Base-by-base conservation (phyloP, 2,113 vertebrate species). In the Ptilonorhynchus violaceus region DNA sequence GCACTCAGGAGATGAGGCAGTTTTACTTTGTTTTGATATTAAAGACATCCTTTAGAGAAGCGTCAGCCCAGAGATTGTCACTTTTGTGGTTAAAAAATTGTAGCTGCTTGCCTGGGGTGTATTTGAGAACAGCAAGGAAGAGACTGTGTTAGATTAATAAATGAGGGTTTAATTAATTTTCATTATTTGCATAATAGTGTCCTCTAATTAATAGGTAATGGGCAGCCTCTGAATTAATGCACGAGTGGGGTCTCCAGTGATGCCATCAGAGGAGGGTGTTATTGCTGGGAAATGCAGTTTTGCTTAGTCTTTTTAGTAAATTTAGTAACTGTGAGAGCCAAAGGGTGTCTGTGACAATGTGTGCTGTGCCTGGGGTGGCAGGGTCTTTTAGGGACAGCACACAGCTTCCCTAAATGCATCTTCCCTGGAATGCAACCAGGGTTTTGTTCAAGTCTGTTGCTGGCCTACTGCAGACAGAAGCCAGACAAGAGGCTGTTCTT, bases 101-200 rank as follows among this genome's bases (percentile, higher is more conserved):
- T 79, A 46, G 46, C 62, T 1, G 3, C 49, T 91, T 92, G 74
- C 85, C 89, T 82, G 89, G 50, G 49, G 56, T 94, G 9, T 72
- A 46, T 82, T 94, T 4, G 7, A 75, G 73, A 84, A 66, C 22
- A 70, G 64, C 60, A 81, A 87, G 68, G 72, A 93, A 86, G 63
- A 92, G 35, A 35, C 50, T 80, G n/a, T 35, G 44, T 80, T 66
- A 67, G 64, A 92, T 94, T 95, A 91, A 42, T 77, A 86, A 93
- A 35, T 28, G 64, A 75, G 35, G 28, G 62, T 67, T 96, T 95
- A 93, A 96, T 96, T 95, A 92, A 96, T 96, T 96, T 77, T 91
- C 76, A 95, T 94, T 95, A 83, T 96, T 96, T 93, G 62, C 70
- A 42, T 92, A 93, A 59, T 49, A 39, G 41, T 55, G 46, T 70